Base-by-base conservation (phyloP, 2,113 vertebrate species). In the Oreochromis spilurus region DNA sequence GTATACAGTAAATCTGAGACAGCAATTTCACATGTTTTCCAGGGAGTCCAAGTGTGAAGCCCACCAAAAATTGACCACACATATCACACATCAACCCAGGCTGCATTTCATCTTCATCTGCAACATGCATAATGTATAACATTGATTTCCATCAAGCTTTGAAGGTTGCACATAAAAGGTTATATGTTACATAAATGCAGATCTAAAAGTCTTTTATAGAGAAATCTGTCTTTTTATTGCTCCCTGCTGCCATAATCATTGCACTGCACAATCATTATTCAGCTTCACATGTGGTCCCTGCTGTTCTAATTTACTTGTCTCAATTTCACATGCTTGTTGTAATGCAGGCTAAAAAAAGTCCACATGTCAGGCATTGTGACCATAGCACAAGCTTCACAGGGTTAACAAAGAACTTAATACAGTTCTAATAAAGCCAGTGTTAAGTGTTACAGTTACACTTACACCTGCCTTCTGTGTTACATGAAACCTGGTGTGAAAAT, bases 91-190 rank as follows among this genome's bases (percentile, higher is more conserved):
- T 77, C 72, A 50, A 31, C 17, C 72, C 45, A n/a, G 72, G 45
- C 26, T 77, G 26, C 26, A 34, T 85, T 88, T 89, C 62, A 82
- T 87, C 88, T 88, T 86, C 65, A 88, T 90, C 88, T 81, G 55
- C 34, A 40, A 9, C 77, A 88, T 93, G 58, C 83, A 91, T 93
- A 87, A 93, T 90, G 86, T 34, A 93, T 34, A 4, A 17, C 87
- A 90, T 75, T 60, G 88, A 88, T 83, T 85, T 75, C 57, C 82
- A 82, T 88, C 82, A 31, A 55, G 60, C 88, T 91, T 93, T 90
- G 89, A 93, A 88, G 84, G 58, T 45, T 70, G 81, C 11, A 87
- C 84, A 89, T 90, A 80, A 90, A 88, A 91, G 84, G 45, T 77
- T 77, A 77, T 13, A 77, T 77, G 72, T 77, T 82, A 43, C 12